A percentile compares a stretch with the other conserved stretches of the same genome.
These are phyloP conservation scores for Lepilemur ruficaudatus DNA, from an alignment of 2,797 vertebrate genomes.

Conservation along the genomic window DNA sequence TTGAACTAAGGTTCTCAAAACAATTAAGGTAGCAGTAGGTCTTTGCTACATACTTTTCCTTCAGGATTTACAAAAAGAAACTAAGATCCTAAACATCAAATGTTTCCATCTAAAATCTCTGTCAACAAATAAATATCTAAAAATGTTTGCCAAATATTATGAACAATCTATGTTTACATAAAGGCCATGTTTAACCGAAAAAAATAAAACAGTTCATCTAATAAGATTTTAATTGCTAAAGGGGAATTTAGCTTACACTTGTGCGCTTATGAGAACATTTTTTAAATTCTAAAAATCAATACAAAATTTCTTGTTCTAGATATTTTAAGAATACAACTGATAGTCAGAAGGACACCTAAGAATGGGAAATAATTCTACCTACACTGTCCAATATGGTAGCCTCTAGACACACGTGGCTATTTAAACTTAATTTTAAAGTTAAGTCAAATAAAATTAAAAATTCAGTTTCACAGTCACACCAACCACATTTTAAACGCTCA, in stretches of 20 bases:
- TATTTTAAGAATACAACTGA: constrained; percentile 23
- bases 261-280: neutral
- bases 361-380: neutral
- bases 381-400: neutral
- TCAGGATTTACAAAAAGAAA: neutral
- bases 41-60: neutral
- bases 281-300: neutral
- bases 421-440: constrained; percentile 29
- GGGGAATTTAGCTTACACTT: neutral
- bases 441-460: constrained; percentile 30
- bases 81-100: neutral
- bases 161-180: neutral
- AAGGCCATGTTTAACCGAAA: neutral
- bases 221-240: constrained; percentile 6
- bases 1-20: neutral
- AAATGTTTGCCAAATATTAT: constrained; percentile 1
- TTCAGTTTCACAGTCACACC: neutral
- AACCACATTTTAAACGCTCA: neutral
- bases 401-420: neutral
- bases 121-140: neutral
- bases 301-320: constrained; percentile 3
- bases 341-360: neutral
- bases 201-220: constrained; percentile 25
- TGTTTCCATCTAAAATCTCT: neutral
- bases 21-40: neutral